Base-by-base conservation (phyloP, 2,113 vertebrate genomes). In the Ophiodon elongatus region DNA sequence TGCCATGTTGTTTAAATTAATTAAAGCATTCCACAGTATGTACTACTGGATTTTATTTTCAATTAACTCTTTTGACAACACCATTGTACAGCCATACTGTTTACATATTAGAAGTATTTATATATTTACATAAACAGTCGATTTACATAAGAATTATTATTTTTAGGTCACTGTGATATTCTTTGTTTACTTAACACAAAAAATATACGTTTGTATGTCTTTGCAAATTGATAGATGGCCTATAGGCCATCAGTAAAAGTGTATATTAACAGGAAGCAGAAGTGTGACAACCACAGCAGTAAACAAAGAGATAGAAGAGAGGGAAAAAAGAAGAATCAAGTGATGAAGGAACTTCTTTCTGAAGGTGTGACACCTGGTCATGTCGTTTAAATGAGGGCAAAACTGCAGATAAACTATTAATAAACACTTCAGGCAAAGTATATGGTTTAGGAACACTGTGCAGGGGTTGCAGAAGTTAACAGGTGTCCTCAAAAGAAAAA, bases 21-120 rank as follows among this genome's bases (percentile, higher is more conserved):
- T 92, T 87, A 77, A 79, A 92, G n/a, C 13, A 66, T 80, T 79
- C 29, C 0, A 56, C 45, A 17, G 2, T 56, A 76, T 66, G 59
- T 66, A 71, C 57, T 85, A 73, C 74, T 81, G 88, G 68, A 82
- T 90, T 95, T 95, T 92, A 93, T 94, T 91, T 85, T 65, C 31
- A 79, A 41, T 85, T 73, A 75, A 56, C 33, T 65, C 39, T 47
- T 73, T 84, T 47, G 76, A 82, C 71, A 68, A 25, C 27, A 9
- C 35, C 50, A 68, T 54, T 73, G 65, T 77, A 81, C 52, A 79
- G 11, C 37, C 77, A 77, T 57, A 72, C 47, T 27, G 45, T 31
- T 87, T 87, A 69, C 25, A 79, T 56, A 65, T 73, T 73, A 57
- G 14, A 50, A 72, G 54, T 29, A 74, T 10, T 70, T n/a, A 2